phyloP scores from a whole-genome alignment of 2,113 vertebrate species.

The Sminthopsis crassicaudata region DNA sequence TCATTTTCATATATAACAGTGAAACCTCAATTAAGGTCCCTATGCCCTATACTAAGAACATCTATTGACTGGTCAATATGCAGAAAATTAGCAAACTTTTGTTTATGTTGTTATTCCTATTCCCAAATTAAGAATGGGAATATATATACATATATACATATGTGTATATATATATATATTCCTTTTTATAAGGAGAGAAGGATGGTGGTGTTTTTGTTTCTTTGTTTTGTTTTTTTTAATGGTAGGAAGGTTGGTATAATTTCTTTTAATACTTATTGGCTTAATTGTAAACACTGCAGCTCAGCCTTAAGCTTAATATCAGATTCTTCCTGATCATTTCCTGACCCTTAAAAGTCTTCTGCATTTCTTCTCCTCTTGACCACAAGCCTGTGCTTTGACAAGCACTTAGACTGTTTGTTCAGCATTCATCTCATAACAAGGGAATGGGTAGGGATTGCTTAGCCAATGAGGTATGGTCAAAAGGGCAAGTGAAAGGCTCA shows the following conservation, averaged over 20 bases:
- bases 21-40: neutral
- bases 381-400: conserved; percentile 18
- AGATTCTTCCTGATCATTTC: neutral
- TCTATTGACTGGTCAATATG: conserved; percentile 5
- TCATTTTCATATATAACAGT: neutral
- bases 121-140: neutral
- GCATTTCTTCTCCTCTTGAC: conserved; percentile 31
- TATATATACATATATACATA: neutral
- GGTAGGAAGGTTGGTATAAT: neutral
- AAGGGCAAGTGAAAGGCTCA: conserved; percentile 66
- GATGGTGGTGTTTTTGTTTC: too few relatives aligned
- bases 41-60: neutral
- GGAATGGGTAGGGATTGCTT: conserved; percentile 20
- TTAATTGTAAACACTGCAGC: conserved; percentile 14
- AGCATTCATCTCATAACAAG: conserved; percentile 40
- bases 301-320: conserved; percentile 37
- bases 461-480: conserved; percentile 34
- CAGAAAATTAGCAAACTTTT: conserved; percentile 11
- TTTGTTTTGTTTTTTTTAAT: neutral
- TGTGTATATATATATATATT: neutral
- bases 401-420: neutral
- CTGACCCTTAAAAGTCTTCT: conserved; percentile 22
- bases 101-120: neutral
- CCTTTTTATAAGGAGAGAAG: neutral
- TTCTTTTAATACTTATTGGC: conserved; percentile 1